phyloP scores from a whole-genome alignment of 2,888 invertebrate genomes.

The Hipparchia semele region DNA sequence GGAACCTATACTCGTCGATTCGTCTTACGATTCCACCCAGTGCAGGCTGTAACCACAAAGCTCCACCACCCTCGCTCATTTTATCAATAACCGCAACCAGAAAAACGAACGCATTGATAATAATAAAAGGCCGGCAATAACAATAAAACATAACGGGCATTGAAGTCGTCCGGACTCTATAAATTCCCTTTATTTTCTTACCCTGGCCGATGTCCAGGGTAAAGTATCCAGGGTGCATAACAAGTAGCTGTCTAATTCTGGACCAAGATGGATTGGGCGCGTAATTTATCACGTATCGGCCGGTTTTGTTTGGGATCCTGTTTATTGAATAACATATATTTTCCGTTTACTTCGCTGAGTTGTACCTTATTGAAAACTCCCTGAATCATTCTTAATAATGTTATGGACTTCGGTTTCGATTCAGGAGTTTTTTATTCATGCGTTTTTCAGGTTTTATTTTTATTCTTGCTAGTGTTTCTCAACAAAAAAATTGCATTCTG shows the following conservation, averaged over 20 bases:
- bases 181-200: constrained; percentile 63
- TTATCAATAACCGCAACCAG: constrained; percentile 56
- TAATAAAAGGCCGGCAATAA: constrained; percentile 68
- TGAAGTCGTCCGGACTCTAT: constrained; percentile 49
- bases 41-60: constrained; percentile 8
- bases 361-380: constrained; percentile 24
- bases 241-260: constrained; percentile 59
- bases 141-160: constrained; percentile 74
- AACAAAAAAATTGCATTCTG: too few relatives aligned
- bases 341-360: constrained; percentile 19
- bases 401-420: constrained; percentile 4
- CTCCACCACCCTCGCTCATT: constrained; percentile 45
- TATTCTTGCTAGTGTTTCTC: not conserved
- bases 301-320: constrained; percentile 50
- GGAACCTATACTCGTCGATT: not conserved
- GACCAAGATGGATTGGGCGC: constrained; percentile 65
- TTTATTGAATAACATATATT: constrained; percentile 50
- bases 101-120: constrained; percentile 59
- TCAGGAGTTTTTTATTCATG: not conserved
- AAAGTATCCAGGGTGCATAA: constrained; percentile 59
- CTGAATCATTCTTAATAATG: constrained; percentile 16
- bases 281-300: constrained; percentile 67
- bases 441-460: not conserved
- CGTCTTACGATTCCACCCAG: constrained; percentile 2
- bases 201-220: constrained; percentile 53